Conservation (phyloP, 2,888 invertebrate species). For the Chalcosyrphus nemorum region DNA sequence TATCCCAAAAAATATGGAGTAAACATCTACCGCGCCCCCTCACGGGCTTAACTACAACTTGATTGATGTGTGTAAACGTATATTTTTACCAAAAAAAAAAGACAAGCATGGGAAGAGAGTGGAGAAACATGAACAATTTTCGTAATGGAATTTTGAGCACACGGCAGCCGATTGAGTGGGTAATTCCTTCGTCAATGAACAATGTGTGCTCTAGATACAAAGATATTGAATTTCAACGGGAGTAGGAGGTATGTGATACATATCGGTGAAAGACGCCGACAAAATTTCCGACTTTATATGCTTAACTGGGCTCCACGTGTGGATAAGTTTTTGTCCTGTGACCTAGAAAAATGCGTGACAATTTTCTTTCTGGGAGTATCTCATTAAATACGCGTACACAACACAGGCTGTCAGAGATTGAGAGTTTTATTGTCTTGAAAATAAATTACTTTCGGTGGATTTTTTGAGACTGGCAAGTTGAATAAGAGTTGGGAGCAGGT, state of each 20-base stretch:
- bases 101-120: no score
- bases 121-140: neutral
- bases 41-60: neutral
- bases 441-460: neutral
- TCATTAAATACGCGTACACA: neutral
- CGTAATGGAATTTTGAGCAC: slow-evolving; percentile 15
- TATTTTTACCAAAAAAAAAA: neutral
- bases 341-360: slow-evolving; percentile 16
- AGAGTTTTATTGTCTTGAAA: slow-evolving; percentile 11
- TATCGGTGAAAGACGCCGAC: neutral
- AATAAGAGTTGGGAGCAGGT: neutral
- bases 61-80: slow-evolving; percentile 24
- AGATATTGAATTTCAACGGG: neutral
- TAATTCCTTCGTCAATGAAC: neutral
- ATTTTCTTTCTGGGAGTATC: neutral
- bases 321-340: slow-evolving; percentile 2
- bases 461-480: neutral
- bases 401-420: neutral
- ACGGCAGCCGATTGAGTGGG: neutral
- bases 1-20: slow-evolving; percentile 12
- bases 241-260: neutral
- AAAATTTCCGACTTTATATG: neutral
- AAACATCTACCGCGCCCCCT: neutral
- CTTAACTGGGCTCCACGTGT: neutral
- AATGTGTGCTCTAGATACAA: neutral